phyloP scores from a whole-genome alignment of 2,888 invertebrate genomes.

The Diarsia mendica region DNA sequence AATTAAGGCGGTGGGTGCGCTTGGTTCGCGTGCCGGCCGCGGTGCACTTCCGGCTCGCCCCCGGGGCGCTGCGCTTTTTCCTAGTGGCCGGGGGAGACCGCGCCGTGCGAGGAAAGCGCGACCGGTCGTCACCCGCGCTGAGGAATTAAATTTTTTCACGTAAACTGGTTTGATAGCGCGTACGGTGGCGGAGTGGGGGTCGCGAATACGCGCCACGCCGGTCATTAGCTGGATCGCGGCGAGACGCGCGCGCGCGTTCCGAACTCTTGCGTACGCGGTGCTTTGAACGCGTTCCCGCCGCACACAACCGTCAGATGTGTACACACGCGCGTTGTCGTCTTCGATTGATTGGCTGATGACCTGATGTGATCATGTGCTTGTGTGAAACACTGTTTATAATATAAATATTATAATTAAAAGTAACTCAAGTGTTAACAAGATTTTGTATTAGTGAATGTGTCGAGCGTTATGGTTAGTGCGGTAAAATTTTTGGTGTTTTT shows the following conservation, averaged over 20 bases:
- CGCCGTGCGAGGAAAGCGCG: conserved; percentile 85
- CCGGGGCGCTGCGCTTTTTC: conserved; percentile 88
- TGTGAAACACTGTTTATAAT: conserved; percentile 67
- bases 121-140: conserved; percentile 87
- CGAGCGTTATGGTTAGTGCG: conserved; percentile 28
- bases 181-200: conserved; percentile 87
- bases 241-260: conserved; percentile 85
- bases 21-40: conserved; percentile 87
- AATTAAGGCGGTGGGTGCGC: conserved; percentile 89
- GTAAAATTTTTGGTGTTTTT: conserved; percentile 48
- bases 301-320: conserved; percentile 55
- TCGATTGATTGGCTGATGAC: conserved; percentile 72
- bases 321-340: conserved; percentile 63
- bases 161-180: conserved; percentile 90
- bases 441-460: conserved; percentile 31
- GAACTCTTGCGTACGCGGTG: conserved; percentile 76
- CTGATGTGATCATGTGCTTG: conserved; percentile 74
- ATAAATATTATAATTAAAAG: conserved; percentile 52
- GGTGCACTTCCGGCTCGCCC: conserved; percentile 88
- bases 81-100: conserved; percentile 79
- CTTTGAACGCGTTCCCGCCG: conserved; percentile 61
- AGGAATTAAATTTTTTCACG: conserved; percentile 89
- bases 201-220: conserved; percentile 88
- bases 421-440: conserved; percentile 41
- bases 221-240: conserved; percentile 87